Percentiles rank a stretch among this genome's conserved stretches.
phyloP scores from a whole-genome alignment of 2,888 invertebrate genomes.

The Pristionchus fissidentatus region DNA sequence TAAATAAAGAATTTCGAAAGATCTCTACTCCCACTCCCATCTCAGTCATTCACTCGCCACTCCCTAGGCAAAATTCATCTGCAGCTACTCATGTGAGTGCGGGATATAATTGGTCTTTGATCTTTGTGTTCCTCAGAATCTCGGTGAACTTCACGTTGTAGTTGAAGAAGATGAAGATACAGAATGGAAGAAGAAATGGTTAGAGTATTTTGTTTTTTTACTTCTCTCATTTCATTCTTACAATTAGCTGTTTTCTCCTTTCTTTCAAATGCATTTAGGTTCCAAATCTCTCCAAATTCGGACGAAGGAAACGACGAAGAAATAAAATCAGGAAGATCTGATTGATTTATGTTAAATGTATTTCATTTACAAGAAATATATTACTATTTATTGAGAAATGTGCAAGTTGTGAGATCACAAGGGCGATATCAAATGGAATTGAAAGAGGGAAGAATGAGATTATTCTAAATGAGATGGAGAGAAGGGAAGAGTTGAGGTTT shows the following conservation, averaged over 20 bases:
- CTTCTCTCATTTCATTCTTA: background rate
- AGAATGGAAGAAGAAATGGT: constrained; percentile 21
- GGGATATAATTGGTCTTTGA: too few relatives aligned
- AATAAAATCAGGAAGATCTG: background rate
- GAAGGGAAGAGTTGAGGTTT: too few relatives aligned
- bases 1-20: background rate
- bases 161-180: constrained; percentile 32
- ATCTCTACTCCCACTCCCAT: background rate
- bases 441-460: background rate
- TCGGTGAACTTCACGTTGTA: constrained; percentile 16
- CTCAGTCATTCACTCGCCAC: constrained; percentile 4
- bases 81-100: constrained; percentile 14
- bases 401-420: background rate
- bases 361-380: background rate
- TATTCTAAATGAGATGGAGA: too few relatives aligned
- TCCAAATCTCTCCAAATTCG: background rate
- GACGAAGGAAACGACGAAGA: background rate
- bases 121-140: constrained; percentile 1
- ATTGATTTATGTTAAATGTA: background rate
- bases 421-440: background rate
- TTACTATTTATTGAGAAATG: constrained; percentile 9
- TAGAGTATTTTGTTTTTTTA: background rate
- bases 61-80: background rate
- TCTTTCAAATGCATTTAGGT: background rate
- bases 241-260: background rate